A percentile compares a stretch with the other conserved stretches of the same genome.
phyloP scores from a whole-genome alignment of 2,797 vertebrate genomes.

The Spondyliosoma cantharus region DNA sequence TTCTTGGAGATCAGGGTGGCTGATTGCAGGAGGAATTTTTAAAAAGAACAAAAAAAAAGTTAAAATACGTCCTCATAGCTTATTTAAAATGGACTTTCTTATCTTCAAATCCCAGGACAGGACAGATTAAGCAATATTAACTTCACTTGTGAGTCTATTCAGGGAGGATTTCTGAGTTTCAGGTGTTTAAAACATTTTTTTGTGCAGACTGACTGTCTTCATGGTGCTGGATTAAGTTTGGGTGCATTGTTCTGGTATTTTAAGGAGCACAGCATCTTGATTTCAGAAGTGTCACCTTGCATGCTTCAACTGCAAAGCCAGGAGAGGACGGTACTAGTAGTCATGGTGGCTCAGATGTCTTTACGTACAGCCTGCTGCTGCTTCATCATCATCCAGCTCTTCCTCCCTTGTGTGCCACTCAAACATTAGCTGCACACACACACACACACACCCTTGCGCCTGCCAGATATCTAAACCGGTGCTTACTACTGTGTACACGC shows the following conservation, averaged over 20 bases:
- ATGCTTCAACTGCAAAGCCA: background rate
- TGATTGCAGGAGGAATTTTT: conserved; percentile 32
- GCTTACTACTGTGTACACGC: conserved; percentile 15
- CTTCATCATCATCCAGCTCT: background rate
- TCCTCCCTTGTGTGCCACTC: conserved; percentile 4
- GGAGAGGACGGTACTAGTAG: background rate
- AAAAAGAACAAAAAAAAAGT: background rate
- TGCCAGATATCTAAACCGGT: conserved; percentile 19
- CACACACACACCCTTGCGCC: background rate
- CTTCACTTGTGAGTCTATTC: background rate
- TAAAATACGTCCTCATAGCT: background rate
- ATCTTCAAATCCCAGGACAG: too few relatives aligned
- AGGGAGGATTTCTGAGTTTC: too few relatives aligned
- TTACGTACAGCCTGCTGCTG: conserved; percentile 5
- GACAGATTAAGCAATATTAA: too few relatives aligned
- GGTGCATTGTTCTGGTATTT: background rate
- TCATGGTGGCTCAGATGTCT: too few relatives aligned
- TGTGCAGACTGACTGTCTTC: too few relatives aligned
- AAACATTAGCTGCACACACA: background rate
- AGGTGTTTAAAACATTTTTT: too few relatives aligned
- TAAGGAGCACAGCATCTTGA: background rate
- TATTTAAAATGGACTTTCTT: background rate
- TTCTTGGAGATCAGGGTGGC: conserved; percentile 63
- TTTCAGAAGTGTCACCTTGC: conserved; percentile 33
- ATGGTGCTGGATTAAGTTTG: background rate